These are phyloP conservation scores for Dendrolimus houi DNA, from an alignment of 2,888 invertebrate genomes.

Conservation along the genomic window DNA sequence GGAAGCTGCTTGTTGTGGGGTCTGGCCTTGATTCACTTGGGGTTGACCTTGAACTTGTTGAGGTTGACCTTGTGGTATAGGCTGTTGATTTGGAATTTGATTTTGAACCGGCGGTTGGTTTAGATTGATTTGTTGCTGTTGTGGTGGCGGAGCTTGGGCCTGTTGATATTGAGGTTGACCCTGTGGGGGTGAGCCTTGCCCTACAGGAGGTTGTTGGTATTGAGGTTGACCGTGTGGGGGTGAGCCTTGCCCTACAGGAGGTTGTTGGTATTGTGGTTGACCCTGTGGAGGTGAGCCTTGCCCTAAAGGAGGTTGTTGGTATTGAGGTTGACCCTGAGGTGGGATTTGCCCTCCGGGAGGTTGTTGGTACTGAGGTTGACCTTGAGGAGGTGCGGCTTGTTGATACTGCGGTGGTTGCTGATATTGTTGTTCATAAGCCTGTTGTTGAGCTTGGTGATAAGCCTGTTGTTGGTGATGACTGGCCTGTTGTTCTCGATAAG, in stretches of 20 bases:
- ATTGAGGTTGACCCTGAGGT: conserved; percentile 12
- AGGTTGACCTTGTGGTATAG: conserved; percentile 9
- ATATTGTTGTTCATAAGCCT: conserved; percentile 21
- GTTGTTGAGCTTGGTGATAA: conserved; percentile 26
- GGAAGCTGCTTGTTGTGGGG: conserved; percentile 3
- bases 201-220: conserved; percentile 17
- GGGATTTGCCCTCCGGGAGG: conserved; percentile 7
- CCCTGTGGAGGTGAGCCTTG: conserved; percentile 10
- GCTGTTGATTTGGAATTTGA: conserved; percentile 6
- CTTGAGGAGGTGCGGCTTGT: conserved; percentile 12
- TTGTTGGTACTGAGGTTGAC: conserved; percentile 17
- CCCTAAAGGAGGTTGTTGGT: conserved; percentile 11
- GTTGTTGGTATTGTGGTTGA: conserved; percentile 10
- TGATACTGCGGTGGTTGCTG: conserved; percentile 22
- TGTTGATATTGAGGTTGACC: conserved; percentile 15
- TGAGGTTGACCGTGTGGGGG: conserved; percentile 17
- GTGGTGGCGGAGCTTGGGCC: conserved; percentile 14
- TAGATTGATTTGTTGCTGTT: conserved; percentile 10
- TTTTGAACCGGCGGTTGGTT: conserved; percentile 8
- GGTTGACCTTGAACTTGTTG: conserved; percentile 10
- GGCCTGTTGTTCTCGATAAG: conserved; percentile 38
- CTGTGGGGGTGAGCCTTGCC: conserved; percentile 19
- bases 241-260: conserved; percentile 20
- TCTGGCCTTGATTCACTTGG: conserved; percentile 11
- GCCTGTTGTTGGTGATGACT: conserved; percentile 19